Evolutionary conservation across 2,888 invertebrate genomes (phyloP).

Genomic region (Caenorhabditis angaria): DNA sequence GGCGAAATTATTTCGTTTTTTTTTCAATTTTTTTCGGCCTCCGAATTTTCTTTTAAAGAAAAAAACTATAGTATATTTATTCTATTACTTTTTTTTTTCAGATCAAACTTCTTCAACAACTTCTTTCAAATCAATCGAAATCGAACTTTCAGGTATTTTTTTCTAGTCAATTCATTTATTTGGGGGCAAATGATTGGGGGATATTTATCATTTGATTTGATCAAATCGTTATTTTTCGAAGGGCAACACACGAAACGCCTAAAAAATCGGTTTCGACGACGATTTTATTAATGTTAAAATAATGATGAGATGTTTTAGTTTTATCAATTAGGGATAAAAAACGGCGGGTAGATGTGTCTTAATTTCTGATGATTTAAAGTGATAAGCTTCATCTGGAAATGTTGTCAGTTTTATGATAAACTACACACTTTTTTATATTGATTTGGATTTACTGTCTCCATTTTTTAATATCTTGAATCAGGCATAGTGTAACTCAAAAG

Average conservation of each 20-base stretch:
- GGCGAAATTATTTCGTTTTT: too few species aligned
- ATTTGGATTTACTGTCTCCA: neutral
- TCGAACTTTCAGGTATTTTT: too few species aligned
- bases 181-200: neutral
- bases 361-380: neutral
- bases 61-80: neutral
- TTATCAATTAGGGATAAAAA: neutral
- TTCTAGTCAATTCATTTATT: too few species aligned
- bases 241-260: neutral
- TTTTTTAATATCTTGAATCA: too few species aligned
- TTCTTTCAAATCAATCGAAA: too few species aligned
- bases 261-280: neutral
- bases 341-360: neutral
- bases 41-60: too few species aligned
- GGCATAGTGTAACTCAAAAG: too few species aligned
- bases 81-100: neutral
- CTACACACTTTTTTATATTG: neutral
- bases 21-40: too few species aligned
- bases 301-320: neutral
- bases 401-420: too few species aligned
- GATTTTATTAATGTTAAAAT: too few species aligned
- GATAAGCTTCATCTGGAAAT: neutral
- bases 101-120: too few species aligned
- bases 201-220: conserved; percentile 4
- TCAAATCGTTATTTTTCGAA: neutral